These are phyloP conservation scores for Isaurus tuberculatus DNA, from an alignment of 92 coral and sea anemone species.

Conservation along the genomic window DNA sequence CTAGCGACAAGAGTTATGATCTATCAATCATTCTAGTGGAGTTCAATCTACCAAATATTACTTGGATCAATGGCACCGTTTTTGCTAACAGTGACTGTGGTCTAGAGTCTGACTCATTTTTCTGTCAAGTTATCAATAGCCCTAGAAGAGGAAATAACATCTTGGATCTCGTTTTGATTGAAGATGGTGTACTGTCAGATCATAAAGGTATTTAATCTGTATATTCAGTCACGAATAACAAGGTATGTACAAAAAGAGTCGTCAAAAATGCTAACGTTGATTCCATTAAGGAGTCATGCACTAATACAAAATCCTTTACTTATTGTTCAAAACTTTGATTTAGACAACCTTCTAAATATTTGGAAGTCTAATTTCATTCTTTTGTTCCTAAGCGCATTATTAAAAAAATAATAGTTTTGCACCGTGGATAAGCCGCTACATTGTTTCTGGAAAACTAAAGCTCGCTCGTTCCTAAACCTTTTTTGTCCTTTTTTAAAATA, in stretches of 20 bases:
- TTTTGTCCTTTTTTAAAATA: neutral
- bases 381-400: neutral
- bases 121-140: slow-evolving; percentile 17
- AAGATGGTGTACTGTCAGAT: slow-evolving; percentile 34
- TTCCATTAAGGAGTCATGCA: slow-evolving; percentile 25
- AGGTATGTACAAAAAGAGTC: neutral
- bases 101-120: too few relatives aligned
- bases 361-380: slow-evolving; percentile 21
- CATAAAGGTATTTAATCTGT: slow-evolving; percentile 5
- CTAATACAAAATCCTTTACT: neutral
- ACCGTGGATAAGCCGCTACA: slow-evolving; percentile 44
- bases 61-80: slow-evolving; percentile 48
- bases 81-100: slow-evolving; percentile 47
- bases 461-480: neutral
- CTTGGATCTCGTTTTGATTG: slow-evolving; percentile 26
- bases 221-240: slow-evolving; percentile 4
- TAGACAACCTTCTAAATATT: neutral
- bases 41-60: slow-evolving; percentile 39
- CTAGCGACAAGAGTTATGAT: slow-evolving; percentile 23
- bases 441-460: slow-evolving; percentile 33
- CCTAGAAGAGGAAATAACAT: slow-evolving; percentile 26
- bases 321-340: neutral
- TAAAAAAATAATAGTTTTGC: neutral
- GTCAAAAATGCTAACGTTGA: slow-evolving; percentile 40
- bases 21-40: slow-evolving; percentile 20